Evolutionary conservation across 2,888 invertebrate species (phyloP).

Genomic region (Sericinus montela): DNA sequence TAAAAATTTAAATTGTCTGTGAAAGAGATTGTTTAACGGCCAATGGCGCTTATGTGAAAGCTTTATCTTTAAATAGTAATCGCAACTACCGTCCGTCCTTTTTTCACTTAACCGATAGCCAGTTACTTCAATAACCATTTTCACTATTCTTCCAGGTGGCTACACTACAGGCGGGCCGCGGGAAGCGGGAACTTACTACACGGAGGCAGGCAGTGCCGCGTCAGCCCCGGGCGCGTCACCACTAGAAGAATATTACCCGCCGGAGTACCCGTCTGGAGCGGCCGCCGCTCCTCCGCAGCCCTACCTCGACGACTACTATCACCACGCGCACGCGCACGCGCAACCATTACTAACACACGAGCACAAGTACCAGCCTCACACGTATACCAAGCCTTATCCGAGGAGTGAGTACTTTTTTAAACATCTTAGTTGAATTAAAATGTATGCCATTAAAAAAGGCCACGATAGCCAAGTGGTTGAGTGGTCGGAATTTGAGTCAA

Average conservation of each 20-base stretch:
- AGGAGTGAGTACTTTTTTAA: slow-evolving; percentile 75
- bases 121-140: background rate
- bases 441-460: no score
- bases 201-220: slow-evolving; percentile 54
- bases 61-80: no score
- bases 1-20: no score
- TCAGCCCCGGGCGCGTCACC: slow-evolving; percentile 64
- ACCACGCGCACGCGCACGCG: slow-evolving; percentile 85
- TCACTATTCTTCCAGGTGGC: slow-evolving; percentile 59
- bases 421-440: no score
- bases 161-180: slow-evolving; percentile 79
- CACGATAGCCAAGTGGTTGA: no score
- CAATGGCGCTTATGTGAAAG: no score
- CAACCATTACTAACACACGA: slow-evolving; percentile 79
- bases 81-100: no score
- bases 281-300: slow-evolving; percentile 71
- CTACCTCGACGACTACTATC: slow-evolving; percentile 85
- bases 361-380: slow-evolving; percentile 85
- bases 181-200: slow-evolving; percentile 72
- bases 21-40: no score
- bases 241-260: slow-evolving; percentile 75
- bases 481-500: no score
- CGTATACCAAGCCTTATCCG: slow-evolving; percentile 85
- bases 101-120: no score
- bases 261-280: slow-evolving; percentile 68